Base-by-base conservation (phyloP, 1,140 invertebrate genomes). In the Eumaeus atala region DNA sequence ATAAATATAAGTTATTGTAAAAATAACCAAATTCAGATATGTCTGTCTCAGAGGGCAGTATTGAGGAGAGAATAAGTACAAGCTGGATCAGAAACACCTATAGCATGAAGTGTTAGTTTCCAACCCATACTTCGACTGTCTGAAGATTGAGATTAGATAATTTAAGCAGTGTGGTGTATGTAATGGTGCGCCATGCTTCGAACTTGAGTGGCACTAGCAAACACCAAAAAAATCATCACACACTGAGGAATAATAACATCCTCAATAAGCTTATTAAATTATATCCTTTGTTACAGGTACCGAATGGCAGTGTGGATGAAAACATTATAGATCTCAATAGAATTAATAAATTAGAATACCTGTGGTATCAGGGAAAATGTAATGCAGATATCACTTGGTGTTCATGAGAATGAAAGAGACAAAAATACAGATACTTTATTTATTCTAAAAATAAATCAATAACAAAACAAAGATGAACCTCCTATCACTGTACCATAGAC, bases 361-460 rank as follows among this genome's bases (percentile, higher is more conserved):
- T 91, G 59, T 97, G 95, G 95, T 95, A 94, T 70, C 89, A 93
- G 84, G 95, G 93, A 33, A 96, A 96, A 86, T 97, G 95, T 74
- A 86, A 92, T 56, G 67, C 90, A 48, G 94, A 96, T 74, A 49
- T 70, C 14, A 88, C 90, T 14, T 96, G 94, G 93, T 96, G 95
- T 62, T 71, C 56, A 54, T 87, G 74, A 71, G 68, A 64, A 53
- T 55, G 68, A 38, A 59, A 42, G 21, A 28, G 9, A 56, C 17
- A 63, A 56, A 54, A 59, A 51, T 58, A 51, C 62, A 61, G 54
- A 42, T 58, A 63, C 68, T 73, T 78, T 75, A 78, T 69, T 74
- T 64, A 62, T 55, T 53, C 44, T 50, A 70, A 64, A 62, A 61
- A 64, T 68, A 51, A 64, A 62, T 36, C 14, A 40, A 44, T 58